A percentile compares a stretch with the other conserved stretches of the same genome.
These are phyloP conservation scores for Grammomys surdaster DNA, from an alignment of 2,113 vertebrate species.

Conservation along the genomic window DNA sequence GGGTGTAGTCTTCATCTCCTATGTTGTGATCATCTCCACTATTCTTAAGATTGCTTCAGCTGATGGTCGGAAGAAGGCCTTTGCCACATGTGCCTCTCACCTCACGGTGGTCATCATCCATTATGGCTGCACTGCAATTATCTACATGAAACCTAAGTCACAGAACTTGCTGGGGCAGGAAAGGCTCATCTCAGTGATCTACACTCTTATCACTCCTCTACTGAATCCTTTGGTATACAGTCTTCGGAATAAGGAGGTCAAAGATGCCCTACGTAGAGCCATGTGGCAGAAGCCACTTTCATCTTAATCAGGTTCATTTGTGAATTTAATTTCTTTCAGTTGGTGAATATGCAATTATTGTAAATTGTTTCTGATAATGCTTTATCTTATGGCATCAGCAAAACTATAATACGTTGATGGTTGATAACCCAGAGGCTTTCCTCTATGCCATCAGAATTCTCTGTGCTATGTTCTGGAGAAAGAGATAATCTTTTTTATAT, in stretches of 20 bases:
- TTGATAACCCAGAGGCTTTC: neutral
- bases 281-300: neutral
- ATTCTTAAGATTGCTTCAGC: constrained; percentile 68
- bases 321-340: neutral
- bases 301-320: neutral
- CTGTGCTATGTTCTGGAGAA: neutral
- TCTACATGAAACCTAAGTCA: constrained; percentile 75
- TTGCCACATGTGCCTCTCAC: constrained; percentile 73
- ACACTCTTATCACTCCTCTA: constrained; percentile 69
- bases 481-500: neutral
- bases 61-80: constrained; percentile 73
- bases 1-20: constrained; percentile 70
- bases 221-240: constrained; percentile 69
- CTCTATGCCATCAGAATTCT: neutral
- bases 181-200: constrained; percentile 74
- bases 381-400: neutral
- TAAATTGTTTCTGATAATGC: neutral
- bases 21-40: constrained; percentile 66
- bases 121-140: constrained; percentile 72
- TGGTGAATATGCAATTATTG: neutral
- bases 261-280: constrained; percentile 46
- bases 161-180: constrained; percentile 62
- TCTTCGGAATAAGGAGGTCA: constrained; percentile 70
- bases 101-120: constrained; percentile 69
- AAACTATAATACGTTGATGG: neutral